These are phyloP conservation scores for Prionace glauca DNA, from an alignment of 2,797 vertebrate species.

Conservation along the genomic window DNA sequence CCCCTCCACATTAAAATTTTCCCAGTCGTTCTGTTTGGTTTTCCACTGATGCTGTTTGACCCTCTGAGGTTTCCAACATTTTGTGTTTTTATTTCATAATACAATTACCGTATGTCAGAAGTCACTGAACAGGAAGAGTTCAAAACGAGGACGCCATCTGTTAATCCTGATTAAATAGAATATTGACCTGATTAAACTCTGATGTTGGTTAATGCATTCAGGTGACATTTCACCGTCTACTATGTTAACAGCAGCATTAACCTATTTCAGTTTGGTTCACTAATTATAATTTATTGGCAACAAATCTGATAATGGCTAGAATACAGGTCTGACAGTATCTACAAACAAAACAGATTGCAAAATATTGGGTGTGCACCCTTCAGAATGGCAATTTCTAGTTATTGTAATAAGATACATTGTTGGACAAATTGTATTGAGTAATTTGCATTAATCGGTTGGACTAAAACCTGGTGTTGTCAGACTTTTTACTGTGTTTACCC, in stretches of 20 bases:
- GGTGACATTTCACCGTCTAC: not conserved
- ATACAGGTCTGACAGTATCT: not conserved
- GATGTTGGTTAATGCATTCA: not conserved
- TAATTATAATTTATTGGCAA: not conserved
- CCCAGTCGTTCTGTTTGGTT: not conserved
- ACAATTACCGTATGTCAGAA: not conserved
- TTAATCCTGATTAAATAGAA: not conserved
- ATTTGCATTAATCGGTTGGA: not conserved
- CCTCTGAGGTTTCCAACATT: not conserved
- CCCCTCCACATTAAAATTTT: not conserved
- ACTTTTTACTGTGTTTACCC: too few relatives aligned
- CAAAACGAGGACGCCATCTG: not conserved
- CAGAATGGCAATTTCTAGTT: not conserved
- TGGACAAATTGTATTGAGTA: not conserved
- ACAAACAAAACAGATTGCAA: not conserved
- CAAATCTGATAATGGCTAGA: not conserved
- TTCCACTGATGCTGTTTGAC: not conserved
- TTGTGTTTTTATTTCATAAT: too few relatives aligned
- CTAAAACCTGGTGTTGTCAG: too few relatives aligned
- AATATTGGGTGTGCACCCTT: not conserved
- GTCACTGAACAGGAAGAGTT: not conserved
- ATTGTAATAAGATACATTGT: not conserved
- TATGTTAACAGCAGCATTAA: not conserved
- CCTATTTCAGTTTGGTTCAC: not conserved
- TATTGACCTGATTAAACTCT: slow-evolving; percentile 7